Evolutionary conservation across 2,797 vertebrate species (phyloP).

Genomic region (Mus minutoides): DNA sequence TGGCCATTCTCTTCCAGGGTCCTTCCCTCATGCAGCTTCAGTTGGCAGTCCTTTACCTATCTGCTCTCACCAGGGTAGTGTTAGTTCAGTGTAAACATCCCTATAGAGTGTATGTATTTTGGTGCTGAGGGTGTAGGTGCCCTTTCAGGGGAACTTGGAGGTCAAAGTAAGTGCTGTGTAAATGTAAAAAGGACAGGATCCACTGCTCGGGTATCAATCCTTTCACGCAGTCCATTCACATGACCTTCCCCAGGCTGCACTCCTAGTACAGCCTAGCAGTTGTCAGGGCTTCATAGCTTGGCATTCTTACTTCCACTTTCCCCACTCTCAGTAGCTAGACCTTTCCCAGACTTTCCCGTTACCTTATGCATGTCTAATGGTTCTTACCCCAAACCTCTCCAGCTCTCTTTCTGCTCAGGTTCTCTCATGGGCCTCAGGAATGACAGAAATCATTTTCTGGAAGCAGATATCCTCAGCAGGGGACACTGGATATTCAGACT

Average conservation of each 20-base stretch:
- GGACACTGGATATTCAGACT: background rate
- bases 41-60: fast-evolving
- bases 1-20: background rate
- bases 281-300: background rate
- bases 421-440: background rate
- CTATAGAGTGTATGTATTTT: fast-evolving
- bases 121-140: background rate
- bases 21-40: background rate
- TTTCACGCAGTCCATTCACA: background rate
- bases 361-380: background rate
- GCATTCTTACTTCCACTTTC: fast-evolving
- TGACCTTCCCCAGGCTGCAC: too few relatives aligned
- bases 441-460: background rate
- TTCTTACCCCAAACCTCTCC: background rate
- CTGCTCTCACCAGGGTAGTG: background rate
- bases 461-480: background rate
- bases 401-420: background rate
- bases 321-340: background rate
- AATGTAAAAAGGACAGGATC: fast-evolving
- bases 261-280: fast-evolving
- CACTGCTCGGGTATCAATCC: fast-evolving
- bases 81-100: background rate
- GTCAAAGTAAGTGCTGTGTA: background rate
- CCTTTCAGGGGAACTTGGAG: background rate
- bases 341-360: background rate